Conservation (phyloP, 2,113 vertebrate genomes). For the Herpetotheres cachinnans region DNA sequence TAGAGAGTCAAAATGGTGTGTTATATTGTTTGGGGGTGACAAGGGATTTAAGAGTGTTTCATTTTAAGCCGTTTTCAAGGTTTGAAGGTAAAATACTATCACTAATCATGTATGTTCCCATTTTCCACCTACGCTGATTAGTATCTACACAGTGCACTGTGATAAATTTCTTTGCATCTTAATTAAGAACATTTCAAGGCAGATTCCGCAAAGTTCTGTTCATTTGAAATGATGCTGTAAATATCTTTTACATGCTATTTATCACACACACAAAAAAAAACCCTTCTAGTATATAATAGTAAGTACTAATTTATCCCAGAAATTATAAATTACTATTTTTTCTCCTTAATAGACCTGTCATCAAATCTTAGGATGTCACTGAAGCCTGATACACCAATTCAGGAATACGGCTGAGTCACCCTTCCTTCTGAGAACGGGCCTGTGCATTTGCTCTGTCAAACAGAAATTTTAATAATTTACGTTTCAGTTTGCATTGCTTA, state of each 20-base stretch:
- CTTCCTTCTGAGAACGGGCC: neutral
- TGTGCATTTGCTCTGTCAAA: neutral
- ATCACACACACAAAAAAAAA: neutral
- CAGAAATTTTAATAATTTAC: neutral
- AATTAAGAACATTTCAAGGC: conserved; percentile 50
- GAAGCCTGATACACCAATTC: neutral
- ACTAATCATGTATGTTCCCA: conserved; percentile 40
- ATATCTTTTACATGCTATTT: conserved; percentile 40
- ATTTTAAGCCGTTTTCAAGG: conserved; percentile 33
- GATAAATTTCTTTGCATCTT: conserved; percentile 45
- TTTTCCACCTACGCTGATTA: conserved; percentile 52
- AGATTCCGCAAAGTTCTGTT: conserved; percentile 44
- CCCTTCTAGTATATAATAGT: neutral
- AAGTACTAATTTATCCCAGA: conserved; percentile 32
- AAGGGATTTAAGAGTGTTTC: conserved; percentile 39
- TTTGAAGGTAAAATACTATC: conserved; percentile 53
- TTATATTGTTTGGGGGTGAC: conserved; percentile 55
- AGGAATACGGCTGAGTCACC: conserved; percentile 22
- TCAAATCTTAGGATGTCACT: neutral
- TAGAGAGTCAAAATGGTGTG: conserved; percentile 59
- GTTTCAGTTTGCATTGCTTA: neutral
- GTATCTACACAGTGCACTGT: neutral
- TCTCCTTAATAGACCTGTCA: neutral
- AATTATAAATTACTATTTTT: conserved; percentile 33
- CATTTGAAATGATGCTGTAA: conserved; percentile 17